Percentiles rank a stretch among this genome's conserved stretches.
These are phyloP conservation scores for Charaxes varanes DNA, from an alignment of 1,140 invertebrate genomes.

Conservation along the genomic window DNA sequence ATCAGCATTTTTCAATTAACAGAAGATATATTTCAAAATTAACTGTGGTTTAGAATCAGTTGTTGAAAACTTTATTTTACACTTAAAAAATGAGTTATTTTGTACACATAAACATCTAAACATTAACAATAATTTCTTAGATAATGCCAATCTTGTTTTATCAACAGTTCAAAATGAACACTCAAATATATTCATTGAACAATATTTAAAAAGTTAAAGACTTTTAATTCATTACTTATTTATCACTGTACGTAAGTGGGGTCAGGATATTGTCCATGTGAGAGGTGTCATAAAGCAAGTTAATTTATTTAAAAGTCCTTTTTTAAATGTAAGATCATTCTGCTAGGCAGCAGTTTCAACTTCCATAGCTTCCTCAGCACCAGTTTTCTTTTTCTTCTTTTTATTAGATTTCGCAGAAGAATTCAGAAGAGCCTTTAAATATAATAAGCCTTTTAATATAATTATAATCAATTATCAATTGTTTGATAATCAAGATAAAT, in stretches of 20 bases:
- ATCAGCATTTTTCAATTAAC: conserved; percentile 3
- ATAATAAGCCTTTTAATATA: conserved; percentile 19
- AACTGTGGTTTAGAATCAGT: conserved; percentile 5
- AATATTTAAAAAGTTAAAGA: conserved; percentile 12
- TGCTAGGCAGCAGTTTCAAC: conserved; percentile 78
- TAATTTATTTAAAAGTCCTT: conserved; percentile 18
- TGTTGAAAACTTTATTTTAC: conserved; percentile 15
- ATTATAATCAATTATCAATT: too few species aligned
- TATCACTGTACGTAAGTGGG: conserved; percentile 17
- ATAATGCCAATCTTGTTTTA: conserved; percentile 13
- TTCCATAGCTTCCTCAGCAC: conserved; percentile 77
- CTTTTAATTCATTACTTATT: conserved; percentile 16
- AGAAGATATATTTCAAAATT: conserved; percentile 3
- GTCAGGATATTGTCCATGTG: conserved; percentile 18
- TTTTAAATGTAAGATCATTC: conserved; percentile 10
- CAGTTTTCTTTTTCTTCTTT: conserved; percentile 90
- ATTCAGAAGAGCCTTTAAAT: conserved; percentile 81
- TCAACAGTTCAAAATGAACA: conserved; percentile 16
- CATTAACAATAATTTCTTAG: conserved; percentile 21
- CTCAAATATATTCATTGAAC: conserved; percentile 14
- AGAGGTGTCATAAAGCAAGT: conserved; percentile 22
- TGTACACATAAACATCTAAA: conserved; percentile 28
- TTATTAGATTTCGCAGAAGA: conserved; percentile 89
- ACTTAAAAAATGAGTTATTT: conserved; percentile 17
- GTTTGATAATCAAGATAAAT: too few species aligned